Evolutionary conservation across 2,888 invertebrate species (phyloP), one percentile per base, ranked within the genome.

Genomic region (Tetheella fluctuosa): DNA sequence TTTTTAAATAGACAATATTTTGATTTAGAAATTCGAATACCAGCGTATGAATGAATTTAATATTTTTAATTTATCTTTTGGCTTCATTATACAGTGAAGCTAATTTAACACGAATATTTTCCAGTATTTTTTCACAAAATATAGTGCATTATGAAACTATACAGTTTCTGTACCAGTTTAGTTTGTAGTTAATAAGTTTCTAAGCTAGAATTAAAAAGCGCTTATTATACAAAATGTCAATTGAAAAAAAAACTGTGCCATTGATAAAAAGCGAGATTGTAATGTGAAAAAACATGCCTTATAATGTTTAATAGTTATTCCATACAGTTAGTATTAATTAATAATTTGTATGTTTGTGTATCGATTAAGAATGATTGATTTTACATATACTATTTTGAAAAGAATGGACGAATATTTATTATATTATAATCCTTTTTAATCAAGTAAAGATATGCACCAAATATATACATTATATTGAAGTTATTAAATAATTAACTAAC

Each of bases 241-340:
- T 48, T 48, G 48, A 48, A 48, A 20, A 48, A 8, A 48, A 20
- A 20, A 48, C 20, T 48, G 48, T 48, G 48, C 48, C 48, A 48
- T 48, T 48, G 48, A 10, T 48, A 20, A 48, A 20, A 48, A 48
- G 48, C 48, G 48, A 48, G 48, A 48, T 48, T 48, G 48, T 48
- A 48, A 48, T 20, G 42, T 42, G 48, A 48, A 48, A 17, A 15
- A 48, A 48, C 20, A 48, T 48, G 48, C 48, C 48, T 48, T 48
- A 48, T 48, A 48, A 20, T 48, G 48, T 48, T 48, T 48, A 48
- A 48, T 48, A 48, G 48, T 48, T 48, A 48, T 48, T 48, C 48
- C 48, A 48, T 48, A 48, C 48, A 48, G 1, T 20, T 48, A 48
- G 48, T 48, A 48, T 48, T 48, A 48, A 42, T 37, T 1, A 37